phyloP scores from a whole-genome alignment of 37 sponge, comb jelly and placozoan species.

The Mnemiopsis leidyi region DNA sequence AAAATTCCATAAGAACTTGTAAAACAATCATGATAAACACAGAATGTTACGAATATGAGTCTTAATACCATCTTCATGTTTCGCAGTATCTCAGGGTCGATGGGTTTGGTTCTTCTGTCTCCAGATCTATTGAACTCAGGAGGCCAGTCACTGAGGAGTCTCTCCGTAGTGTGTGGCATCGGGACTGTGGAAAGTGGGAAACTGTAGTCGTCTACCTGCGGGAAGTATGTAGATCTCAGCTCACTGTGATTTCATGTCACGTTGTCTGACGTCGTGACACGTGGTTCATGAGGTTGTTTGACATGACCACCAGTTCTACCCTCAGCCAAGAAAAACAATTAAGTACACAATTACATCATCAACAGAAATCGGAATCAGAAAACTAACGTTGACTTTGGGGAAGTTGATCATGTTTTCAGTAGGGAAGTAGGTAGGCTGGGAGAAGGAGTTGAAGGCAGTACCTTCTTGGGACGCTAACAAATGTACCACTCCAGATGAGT shows the following conservation, averaged over 20 bases:
- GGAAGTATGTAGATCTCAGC: too few species aligned
- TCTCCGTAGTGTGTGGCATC: slow-evolving; percentile 48
- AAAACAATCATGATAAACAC: too few species aligned
- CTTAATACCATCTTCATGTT: slow-evolving; percentile 65
- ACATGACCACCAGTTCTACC: too few species aligned
- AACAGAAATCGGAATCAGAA: too few species aligned
- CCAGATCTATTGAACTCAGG: slow-evolving; percentile 56
- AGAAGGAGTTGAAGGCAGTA: slow-evolving; percentile 49
- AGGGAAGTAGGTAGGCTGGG: slow-evolving; percentile 60
- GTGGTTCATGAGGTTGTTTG: too few species aligned
- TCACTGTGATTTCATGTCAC: neutral
- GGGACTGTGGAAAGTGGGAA: slow-evolving; percentile 43
- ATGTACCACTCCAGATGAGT: slow-evolving; percentile 39
- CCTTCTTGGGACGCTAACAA: slow-evolving; percentile 40
- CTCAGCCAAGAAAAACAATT: too few species aligned
- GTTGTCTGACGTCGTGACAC: too few species aligned
- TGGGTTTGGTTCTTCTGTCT: slow-evolving; percentile 21
- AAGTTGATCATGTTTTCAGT: slow-evolving; percentile 62
- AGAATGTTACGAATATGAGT: too few species aligned
- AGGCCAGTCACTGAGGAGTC: slow-evolving; percentile 57
- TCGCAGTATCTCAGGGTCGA: slow-evolving; percentile 36
- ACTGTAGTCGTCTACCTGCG: slow-evolving; percentile 54
- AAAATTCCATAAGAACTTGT: too few species aligned
- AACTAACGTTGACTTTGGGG: slow-evolving; percentile 64
- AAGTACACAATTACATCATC: too few species aligned